phyloP scores from a whole-genome alignment of 30 jellyfish, hydroid and myxozoan species.

The Mastigias papua region DNA sequence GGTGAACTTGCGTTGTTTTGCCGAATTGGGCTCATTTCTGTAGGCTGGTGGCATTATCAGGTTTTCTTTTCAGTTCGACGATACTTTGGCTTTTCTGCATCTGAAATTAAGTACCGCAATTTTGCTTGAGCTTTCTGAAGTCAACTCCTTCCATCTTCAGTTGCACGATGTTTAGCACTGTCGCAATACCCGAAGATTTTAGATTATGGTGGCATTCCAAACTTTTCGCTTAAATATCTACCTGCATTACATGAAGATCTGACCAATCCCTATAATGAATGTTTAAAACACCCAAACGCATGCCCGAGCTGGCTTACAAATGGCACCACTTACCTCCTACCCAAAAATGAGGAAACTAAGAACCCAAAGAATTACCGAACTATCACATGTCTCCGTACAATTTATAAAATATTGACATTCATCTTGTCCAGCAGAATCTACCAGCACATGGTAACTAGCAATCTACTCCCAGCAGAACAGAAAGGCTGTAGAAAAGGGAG shows the following conservation, averaged over 20 bases:
- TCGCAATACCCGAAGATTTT: no score
- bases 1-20: not conserved
- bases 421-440: not conserved
- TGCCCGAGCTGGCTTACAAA: not conserved
- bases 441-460: not conserved
- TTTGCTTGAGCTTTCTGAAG: not conserved
- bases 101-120: not conserved
- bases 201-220: no score
- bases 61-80: not conserved
- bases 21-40: not conserved
- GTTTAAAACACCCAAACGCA: no score
- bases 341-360: not conserved
- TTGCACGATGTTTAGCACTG: no score
- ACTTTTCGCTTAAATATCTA: no score
- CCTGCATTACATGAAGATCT: no score
- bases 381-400: not conserved
- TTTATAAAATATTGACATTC: not conserved
- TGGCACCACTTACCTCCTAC: not conserved
- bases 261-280: no score
- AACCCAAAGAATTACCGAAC: not conserved
- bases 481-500: not conserved
- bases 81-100: not conserved
- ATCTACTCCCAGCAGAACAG: not conserved
- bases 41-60: not conserved
- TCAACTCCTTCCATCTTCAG: not conserved